Conservation (phyloP, 2,888 invertebrate species). For the Harpalus rufipes region DNA sequence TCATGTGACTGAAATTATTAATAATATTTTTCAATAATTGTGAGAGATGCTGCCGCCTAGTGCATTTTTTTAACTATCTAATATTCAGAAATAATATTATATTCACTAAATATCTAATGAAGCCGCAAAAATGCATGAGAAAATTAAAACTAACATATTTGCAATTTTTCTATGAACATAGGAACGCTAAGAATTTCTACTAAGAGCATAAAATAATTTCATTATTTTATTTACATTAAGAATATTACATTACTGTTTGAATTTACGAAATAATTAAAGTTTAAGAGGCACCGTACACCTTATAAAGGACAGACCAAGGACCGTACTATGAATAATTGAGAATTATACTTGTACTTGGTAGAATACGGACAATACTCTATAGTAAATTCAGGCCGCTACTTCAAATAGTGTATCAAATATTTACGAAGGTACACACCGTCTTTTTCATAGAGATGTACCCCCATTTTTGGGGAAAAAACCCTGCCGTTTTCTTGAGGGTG, state of each 20-base stretch:
- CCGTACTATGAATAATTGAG: not conserved
- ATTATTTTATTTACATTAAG: slow-evolving; percentile 1
- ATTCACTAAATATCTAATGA: not conserved
- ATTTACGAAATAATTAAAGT: not conserved
- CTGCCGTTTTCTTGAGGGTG: too few relatives aligned
- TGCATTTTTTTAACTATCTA: too few relatives aligned
- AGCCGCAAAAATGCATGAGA: not conserved
- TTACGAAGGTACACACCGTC: not conserved
- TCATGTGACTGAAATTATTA: too few relatives aligned
- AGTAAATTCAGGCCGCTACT: not conserved
- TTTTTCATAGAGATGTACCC: not conserved
- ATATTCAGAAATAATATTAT: too few relatives aligned
- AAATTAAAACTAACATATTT: not conserved
- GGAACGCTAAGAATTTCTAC: not conserved
- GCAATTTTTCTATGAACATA: not conserved
- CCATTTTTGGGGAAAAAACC: too few relatives aligned
- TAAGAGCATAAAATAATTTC: not conserved
- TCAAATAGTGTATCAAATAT: not conserved
- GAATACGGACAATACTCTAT: not conserved
- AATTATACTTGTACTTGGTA: not conserved
- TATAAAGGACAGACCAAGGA: not conserved
- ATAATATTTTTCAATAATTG: too few relatives aligned
- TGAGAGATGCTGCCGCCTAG: too few relatives aligned
- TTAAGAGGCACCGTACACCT: not conserved
- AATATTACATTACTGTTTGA: not conserved